Evolutionary conservation across 2,888 invertebrate species (phyloP).

Genomic region (Agrochola litura): DNA sequence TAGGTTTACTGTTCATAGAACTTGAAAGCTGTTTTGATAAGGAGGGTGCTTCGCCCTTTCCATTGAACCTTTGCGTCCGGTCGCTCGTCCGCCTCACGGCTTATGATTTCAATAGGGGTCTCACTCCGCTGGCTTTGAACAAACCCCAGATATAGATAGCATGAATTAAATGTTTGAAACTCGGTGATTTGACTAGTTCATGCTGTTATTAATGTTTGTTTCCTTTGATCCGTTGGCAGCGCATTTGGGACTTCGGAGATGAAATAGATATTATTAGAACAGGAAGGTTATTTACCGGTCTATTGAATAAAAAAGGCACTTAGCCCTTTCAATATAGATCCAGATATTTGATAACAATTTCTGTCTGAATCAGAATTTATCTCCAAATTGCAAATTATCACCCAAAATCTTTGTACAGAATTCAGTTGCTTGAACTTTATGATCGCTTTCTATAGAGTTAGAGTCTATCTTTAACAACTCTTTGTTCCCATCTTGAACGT

Average conservation of each 20-base stretch:
- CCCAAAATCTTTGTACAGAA: slow-evolving; percentile 27
- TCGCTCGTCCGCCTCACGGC: slow-evolving; percentile 63
- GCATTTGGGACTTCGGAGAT: slow-evolving; percentile 37
- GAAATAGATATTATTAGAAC: slow-evolving; percentile 30
- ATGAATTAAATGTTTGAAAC: slow-evolving; percentile 66
- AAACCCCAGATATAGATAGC: slow-evolving; percentile 61
- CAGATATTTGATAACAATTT: slow-evolving; percentile 26
- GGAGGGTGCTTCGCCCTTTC: slow-evolving; percentile 69
- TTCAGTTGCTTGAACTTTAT: slow-evolving; percentile 27
- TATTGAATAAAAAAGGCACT: slow-evolving; percentile 28
- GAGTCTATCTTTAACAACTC: slow-evolving; percentile 35
- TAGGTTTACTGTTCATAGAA: slow-evolving; percentile 73
- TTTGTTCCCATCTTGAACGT: slow-evolving; percentile 45
- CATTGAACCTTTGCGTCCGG: slow-evolving; percentile 70
- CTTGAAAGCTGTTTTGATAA: slow-evolving; percentile 77
- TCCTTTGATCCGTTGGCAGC: slow-evolving; percentile 55
- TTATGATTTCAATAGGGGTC: slow-evolving; percentile 72
- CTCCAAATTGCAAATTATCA: slow-evolving; percentile 41
- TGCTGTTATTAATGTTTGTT: slow-evolving; percentile 62
- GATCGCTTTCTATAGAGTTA: slow-evolving; percentile 23
- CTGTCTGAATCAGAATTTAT: slow-evolving; percentile 30
- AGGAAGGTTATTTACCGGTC: slow-evolving; percentile 3
- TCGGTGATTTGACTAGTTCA: slow-evolving; percentile 59
- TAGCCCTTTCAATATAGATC: slow-evolving; percentile 29
- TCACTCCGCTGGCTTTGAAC: slow-evolving; percentile 66